Conservation (phyloP, 2,113 vertebrate species). For the Macquaria ambigua region DNA sequence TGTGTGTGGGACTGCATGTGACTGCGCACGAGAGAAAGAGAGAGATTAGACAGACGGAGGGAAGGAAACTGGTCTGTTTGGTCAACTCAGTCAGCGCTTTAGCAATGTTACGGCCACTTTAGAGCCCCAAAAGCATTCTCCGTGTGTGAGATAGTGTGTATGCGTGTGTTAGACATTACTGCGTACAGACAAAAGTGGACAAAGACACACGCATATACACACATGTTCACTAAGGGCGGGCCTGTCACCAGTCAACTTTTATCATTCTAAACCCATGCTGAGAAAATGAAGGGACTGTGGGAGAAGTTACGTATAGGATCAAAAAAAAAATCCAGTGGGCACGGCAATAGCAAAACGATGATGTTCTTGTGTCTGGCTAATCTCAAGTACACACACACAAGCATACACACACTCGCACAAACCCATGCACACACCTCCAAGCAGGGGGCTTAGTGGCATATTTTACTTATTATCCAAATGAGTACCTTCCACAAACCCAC, state of each 20-base stretch:
- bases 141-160: constrained; percentile 49
- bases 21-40: constrained; percentile 37
- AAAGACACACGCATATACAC: constrained; percentile 21
- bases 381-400: constrained; percentile 68
- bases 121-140: constrained; percentile 71
- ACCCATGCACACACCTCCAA: constrained; percentile 56
- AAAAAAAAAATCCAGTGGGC: constrained; percentile 46
- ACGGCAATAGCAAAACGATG: constrained; percentile 67
- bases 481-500: constrained; percentile 86
- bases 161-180: constrained; percentile 26
- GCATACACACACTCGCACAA: constrained; percentile 49
- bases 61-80: constrained; percentile 73
- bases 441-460: constrained; percentile 80
- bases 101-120: constrained; percentile 78
- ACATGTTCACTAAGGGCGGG: constrained; percentile 48
- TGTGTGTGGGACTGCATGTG: constrained; percentile 36
- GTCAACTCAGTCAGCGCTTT: constrained; percentile 73
- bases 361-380: constrained; percentile 75
- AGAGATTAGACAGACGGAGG: constrained; percentile 50
- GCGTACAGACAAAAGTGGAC: constrained; percentile 36
- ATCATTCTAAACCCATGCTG: constrained; percentile 71
- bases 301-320: constrained; percentile 60
- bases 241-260: constrained; percentile 75
- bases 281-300: constrained; percentile 72
- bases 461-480: constrained; percentile 88